A percentile compares a stretch with the other conserved stretches of the same genome.
phyloP scores from a whole-genome alignment of 35 echinoderm and acorn worm species.

The Stichopus chloronotus region DNA sequence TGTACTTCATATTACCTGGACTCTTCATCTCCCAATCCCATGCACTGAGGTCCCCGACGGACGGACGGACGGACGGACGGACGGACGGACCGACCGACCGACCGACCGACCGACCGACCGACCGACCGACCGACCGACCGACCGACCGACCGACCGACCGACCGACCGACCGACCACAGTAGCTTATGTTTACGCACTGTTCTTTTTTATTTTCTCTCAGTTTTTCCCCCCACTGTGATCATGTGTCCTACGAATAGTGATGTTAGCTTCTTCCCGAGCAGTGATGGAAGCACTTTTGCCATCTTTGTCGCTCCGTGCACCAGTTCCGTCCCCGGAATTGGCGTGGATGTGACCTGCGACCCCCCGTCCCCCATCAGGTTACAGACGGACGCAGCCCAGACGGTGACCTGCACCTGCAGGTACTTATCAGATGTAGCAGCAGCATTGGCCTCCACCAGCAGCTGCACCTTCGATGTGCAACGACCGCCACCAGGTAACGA shows the following conservation, averaged over 20 bases:
- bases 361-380: not conserved
- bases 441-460: not conserved
- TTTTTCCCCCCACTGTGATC: not conserved
- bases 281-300: not conserved
- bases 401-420: not conserved
- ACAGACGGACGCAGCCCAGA: not conserved
- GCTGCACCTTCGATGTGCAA: not conserved
- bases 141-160: too few relatives aligned
- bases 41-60: too few relatives aligned
- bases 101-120: too few relatives aligned
- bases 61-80: too few relatives aligned
- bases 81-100: too few relatives aligned
- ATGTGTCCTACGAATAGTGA: not conserved
- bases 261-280: not conserved
- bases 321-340: not conserved
- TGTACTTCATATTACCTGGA: too few relatives aligned
- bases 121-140: too few relatives aligned
- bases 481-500: too few relatives aligned
- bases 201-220: not conserved
- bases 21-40: too few relatives aligned
- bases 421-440: not conserved
- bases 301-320: not conserved
- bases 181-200: not conserved
- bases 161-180: too few relatives aligned
- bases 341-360: not conserved